Evolutionary conservation across 2,888 invertebrate genomes (phyloP), one percentile per base, ranked within the genome.

Genomic region (Terebella lapidaria): DNA sequence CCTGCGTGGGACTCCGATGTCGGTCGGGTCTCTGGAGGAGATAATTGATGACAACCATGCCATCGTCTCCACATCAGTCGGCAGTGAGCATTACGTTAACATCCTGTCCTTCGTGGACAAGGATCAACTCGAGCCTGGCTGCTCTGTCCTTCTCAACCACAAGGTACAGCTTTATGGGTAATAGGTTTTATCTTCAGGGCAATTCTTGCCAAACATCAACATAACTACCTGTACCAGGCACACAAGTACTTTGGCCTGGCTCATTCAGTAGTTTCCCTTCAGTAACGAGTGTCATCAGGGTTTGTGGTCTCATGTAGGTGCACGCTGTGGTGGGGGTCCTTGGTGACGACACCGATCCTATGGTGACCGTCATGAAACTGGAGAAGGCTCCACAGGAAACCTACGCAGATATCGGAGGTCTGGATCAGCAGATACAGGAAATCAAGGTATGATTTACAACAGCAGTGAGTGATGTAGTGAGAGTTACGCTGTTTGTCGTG

Each of bases 11-110:
- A 96, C 97, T 30, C 99, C 99, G 0, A 99, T 99, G 99, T 96
- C 96, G 4, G 99, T 99, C 26, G 99, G 99, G n/a, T 95, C 92
- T 66, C 83, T 99, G 62, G 99, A 99, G 81, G 99, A 99, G 84
- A 96, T 99, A 63, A 99, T 99, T 72, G 99, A 99, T 83, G 99
- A 99, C 81, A 99, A 97, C 82, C 99, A 99, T 83, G 99, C 99
- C 2, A 99, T 99, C 79, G 99, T 99, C 0, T 96, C 95, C 0
- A 97, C 97, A 1, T 95, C 95, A 57, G 97, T 99, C 1, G 99
- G 99, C 57, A 94, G 94, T 73, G 99, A 99, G 81, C 99, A 99
- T 81, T 99, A 99, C 81, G 99, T 99, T 66, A 95, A 94, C 80
- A 99, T 99, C 76, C 84, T 99, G 71, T 96, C 96, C 0, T 99